Conservation (phyloP, 2,888 invertebrate species). For the Eudasyphora cyanicolor region DNA sequence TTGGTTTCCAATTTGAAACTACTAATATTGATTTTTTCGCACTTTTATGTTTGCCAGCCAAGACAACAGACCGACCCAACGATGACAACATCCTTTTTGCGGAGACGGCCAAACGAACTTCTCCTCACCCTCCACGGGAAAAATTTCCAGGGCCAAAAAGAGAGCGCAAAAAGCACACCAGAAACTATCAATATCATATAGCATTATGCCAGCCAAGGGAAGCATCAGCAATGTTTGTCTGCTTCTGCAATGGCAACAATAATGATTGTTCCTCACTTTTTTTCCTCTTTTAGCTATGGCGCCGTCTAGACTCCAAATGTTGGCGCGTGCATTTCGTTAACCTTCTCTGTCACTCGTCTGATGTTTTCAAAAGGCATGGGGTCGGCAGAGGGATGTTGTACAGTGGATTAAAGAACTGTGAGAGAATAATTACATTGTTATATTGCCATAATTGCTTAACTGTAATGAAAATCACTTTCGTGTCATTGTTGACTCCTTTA, state of each 20-base stretch:
- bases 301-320: constrained; percentile 59
- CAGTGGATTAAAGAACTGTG: no score
- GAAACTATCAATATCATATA: constrained; percentile 19
- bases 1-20: not conserved
- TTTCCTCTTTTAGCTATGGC: constrained; percentile 55
- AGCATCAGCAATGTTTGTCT: not conserved
- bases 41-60: constrained; percentile 6
- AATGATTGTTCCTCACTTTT: constrained; percentile 4
- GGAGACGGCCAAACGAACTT: not conserved
- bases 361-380: no score
- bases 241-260: not conserved
- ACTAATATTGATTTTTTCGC: constrained; percentile 21
- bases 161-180: not conserved
- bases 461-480: no score
- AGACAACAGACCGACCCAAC: constrained; percentile 11
- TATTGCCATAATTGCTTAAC: no score
- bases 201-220: constrained; percentile 6
- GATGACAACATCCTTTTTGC: not conserved
- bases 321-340: constrained; percentile 62
- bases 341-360: constrained; percentile 37
- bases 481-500: no score
- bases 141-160: not conserved
- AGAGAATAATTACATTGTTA: no score
- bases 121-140: not conserved
- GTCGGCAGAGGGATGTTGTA: no score